phyloP scores from a whole-genome alignment of 2,113 vertebrate species.

The Mionectes macconnelli region DNA sequence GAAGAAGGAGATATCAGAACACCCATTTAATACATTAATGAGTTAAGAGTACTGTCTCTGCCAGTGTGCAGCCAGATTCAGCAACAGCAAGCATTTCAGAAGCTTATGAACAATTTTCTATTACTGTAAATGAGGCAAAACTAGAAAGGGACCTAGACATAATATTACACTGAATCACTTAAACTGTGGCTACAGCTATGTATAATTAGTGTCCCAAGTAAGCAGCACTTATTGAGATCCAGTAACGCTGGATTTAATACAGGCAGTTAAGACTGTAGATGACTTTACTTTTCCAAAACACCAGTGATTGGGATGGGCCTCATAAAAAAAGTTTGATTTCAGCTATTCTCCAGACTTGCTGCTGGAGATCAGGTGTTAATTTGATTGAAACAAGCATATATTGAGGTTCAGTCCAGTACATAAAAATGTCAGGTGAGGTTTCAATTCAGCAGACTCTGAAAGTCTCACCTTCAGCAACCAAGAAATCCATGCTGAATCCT shows the following conservation, averaged over 20 bases:
- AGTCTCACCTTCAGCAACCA: not conserved
- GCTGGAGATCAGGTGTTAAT: not conserved
- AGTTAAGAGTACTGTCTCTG: not conserved
- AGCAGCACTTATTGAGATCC: not conserved
- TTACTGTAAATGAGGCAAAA: not conserved
- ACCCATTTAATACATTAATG: not conserved
- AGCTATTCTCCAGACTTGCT: not conserved
- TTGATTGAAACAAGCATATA: not conserved
- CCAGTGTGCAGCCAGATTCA: not conserved
- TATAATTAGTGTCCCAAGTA: not conserved
- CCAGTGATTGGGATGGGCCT: not conserved
- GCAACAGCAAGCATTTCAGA: not conserved
- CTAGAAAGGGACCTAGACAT: not conserved
- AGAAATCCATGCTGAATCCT: not conserved
- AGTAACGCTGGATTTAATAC: not conserved
- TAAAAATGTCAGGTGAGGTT: not conserved
- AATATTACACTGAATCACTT: not conserved
- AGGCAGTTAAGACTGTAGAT: not conserved
- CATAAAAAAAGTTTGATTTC: not conserved
- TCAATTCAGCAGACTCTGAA: not conserved
- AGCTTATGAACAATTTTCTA: not conserved
- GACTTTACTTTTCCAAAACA: not conserved
- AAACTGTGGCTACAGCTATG: not conserved
- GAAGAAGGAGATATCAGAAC: not conserved
- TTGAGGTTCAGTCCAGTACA: not conserved